Conservation (phyloP, 2,888 invertebrate genomes). For the Caenorhabditis drosophilae region DNA sequence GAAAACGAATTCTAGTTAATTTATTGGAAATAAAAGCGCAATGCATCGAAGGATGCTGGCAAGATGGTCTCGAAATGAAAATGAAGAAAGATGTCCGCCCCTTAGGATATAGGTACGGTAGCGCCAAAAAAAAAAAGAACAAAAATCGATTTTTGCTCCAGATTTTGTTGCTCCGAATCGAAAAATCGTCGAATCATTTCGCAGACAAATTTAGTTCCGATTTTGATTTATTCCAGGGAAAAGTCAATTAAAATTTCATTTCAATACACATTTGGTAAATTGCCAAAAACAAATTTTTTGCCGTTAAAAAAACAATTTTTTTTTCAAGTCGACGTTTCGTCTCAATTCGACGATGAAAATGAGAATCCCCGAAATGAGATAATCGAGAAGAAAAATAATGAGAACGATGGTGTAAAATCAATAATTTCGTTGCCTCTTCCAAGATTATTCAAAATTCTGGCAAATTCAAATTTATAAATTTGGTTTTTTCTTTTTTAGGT, state of each 20-base stretch:
- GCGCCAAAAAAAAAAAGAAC: too few relatives aligned
- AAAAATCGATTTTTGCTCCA: conserved; percentile 19
- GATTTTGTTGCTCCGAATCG: conserved; percentile 47
- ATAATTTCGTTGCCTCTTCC: too few relatives aligned
- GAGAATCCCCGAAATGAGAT: too few relatives aligned
- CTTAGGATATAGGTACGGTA: conserved; percentile 46
- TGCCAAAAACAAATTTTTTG: neutral
- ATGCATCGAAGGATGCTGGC: conserved; percentile 55
- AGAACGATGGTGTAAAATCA: too few relatives aligned
- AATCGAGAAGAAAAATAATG: too few relatives aligned
- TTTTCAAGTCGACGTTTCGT: too few relatives aligned
- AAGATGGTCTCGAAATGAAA: conserved; percentile 48
- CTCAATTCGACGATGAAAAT: too few relatives aligned
- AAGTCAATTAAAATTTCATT: conserved; percentile 34
- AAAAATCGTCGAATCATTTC: conserved; percentile 33
- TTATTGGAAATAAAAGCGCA: conserved; percentile 38
- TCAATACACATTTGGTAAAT: conserved; percentile 24
- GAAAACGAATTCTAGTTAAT: conserved; percentile 40
- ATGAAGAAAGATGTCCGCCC: conserved; percentile 49
- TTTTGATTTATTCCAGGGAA: conserved; percentile 39
- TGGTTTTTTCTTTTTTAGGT: too few relatives aligned
- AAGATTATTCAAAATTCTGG: too few relatives aligned
- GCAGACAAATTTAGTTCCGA: conserved; percentile 41
- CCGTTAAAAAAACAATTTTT: neutral
- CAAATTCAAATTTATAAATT: too few relatives aligned